Evolutionary conservation across 2,888 invertebrate genomes (phyloP).

Genomic region (Periphyllus acericola): DNA sequence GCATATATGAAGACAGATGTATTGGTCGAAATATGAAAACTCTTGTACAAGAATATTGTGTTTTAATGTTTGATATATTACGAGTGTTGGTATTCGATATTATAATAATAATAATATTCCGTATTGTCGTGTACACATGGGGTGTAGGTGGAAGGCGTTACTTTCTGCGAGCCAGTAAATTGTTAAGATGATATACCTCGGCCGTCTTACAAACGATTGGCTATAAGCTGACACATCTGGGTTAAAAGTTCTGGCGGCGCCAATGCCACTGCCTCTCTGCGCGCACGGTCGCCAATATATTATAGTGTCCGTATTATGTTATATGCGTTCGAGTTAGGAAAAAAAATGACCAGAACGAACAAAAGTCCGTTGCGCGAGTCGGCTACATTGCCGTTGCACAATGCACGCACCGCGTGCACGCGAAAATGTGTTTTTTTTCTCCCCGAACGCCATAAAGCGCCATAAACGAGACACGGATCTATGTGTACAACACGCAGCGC

Average conservation of each 20-base stretch:
- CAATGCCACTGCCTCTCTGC: neutral
- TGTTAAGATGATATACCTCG: neutral
- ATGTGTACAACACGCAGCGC: neutral
- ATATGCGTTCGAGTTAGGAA: neutral
- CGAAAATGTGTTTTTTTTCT: neutral
- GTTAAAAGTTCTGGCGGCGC: neutral
- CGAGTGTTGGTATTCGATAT: neutral
- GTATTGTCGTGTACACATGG: neutral
- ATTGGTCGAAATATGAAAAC: neutral
- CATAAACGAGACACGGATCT: neutral
- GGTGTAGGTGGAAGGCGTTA: neutral
- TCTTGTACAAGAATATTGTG: too few relatives aligned
- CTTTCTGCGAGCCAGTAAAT: neutral
- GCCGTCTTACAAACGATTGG: neutral
- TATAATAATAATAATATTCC: neutral
- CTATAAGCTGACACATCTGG: neutral
- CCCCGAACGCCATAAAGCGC: too few relatives aligned
- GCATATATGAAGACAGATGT: too few relatives aligned
- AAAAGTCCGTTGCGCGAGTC: neutral
- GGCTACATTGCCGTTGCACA: neutral
- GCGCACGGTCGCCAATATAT: too few relatives aligned
- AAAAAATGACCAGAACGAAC: neutral
- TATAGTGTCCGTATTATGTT: too few relatives aligned
- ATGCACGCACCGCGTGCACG: neutral
- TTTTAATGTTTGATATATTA: neutral